Percentiles rank a stretch among this genome's conserved stretches.
Conservation (phyloP, 2,888 invertebrate genomes). For the Melanotus villosus region DNA sequence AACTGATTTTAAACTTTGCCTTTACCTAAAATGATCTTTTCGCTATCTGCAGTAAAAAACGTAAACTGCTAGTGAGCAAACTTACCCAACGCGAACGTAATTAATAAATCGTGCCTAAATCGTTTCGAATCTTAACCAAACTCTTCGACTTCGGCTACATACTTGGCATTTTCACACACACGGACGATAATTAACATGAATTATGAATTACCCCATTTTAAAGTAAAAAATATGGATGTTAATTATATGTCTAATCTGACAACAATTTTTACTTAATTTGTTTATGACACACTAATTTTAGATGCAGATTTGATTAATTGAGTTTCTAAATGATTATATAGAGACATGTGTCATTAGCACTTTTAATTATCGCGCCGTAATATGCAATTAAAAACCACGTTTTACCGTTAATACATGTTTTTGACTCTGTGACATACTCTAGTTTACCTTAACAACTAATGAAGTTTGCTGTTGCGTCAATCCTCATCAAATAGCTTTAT, state of each 20-base stretch:
- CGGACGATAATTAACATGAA: neutral
- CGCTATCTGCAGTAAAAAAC: too few species aligned
- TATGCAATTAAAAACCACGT: constrained; percentile 28
- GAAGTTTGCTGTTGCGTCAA: neutral
- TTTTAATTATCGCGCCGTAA: constrained; percentile 30
- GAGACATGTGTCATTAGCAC: constrained; percentile 30
- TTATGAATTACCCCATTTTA: constrained; percentile 14
- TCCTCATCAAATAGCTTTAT: neutral
- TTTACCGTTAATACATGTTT: constrained; percentile 30
- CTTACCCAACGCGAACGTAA: neutral
- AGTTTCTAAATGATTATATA: constrained; percentile 25
- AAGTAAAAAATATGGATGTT: constrained; percentile 14
- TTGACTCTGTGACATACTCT: constrained; percentile 20
- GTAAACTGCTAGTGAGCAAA: neutral
- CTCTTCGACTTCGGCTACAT: too few species aligned
- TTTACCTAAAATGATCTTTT: neutral
- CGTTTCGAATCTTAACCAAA: constrained; percentile 3
- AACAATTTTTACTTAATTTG: constrained; percentile 34
- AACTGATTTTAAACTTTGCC: neutral
- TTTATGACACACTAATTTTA: constrained; percentile 34
- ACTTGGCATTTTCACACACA: constrained; percentile 3
- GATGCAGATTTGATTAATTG: constrained; percentile 32
- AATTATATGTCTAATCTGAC: constrained; percentile 20
- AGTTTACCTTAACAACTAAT: constrained; percentile 20
- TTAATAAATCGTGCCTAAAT: constrained; percentile 3